These are phyloP conservation scores for Trichopria drosophilae DNA, from an alignment of 2,888 invertebrate genomes.

Conservation along the genomic window DNA sequence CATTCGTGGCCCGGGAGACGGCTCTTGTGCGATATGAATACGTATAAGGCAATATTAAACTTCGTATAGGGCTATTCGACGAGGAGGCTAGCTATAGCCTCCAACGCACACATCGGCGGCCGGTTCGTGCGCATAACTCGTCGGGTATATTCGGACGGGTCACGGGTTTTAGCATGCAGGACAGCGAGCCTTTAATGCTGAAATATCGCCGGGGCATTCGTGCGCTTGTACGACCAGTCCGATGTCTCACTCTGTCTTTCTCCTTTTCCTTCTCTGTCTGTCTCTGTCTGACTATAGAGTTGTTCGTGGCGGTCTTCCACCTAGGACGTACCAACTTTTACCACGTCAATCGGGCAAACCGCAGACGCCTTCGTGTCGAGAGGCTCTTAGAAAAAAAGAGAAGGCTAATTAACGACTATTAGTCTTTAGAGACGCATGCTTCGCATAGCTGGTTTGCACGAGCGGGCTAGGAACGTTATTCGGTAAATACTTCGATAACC, in stretches of 20 bases:
- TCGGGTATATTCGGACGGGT: slow-evolving; percentile 35
- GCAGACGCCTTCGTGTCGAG: too few relatives aligned
- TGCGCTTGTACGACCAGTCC: background rate
- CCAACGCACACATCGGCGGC: background rate
- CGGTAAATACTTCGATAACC: too few relatives aligned
- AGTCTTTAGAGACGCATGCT: too few relatives aligned
- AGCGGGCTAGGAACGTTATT: too few relatives aligned
- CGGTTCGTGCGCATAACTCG: slow-evolving; percentile 29
- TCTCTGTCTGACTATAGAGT: background rate
- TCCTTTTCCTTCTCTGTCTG: background rate
- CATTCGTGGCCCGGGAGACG: slow-evolving; percentile 6
- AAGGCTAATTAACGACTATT: too few relatives aligned
- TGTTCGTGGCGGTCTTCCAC: too few relatives aligned
- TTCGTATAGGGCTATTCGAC: slow-evolving; percentile 24
- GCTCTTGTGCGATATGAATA: slow-evolving; percentile 29
- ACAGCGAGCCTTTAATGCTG: slow-evolving; percentile 41
- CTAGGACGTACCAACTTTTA: too few relatives aligned
- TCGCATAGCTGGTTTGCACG: too few relatives aligned
- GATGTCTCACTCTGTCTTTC: background rate
- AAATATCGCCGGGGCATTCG: slow-evolving; percentile 41
- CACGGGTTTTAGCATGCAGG: slow-evolving; percentile 42
- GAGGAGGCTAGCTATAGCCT: background rate
- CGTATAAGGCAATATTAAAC: slow-evolving; percentile 39
- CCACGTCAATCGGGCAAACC: too few relatives aligned
- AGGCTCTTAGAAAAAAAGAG: too few relatives aligned